Evolutionary conservation across 2,888 invertebrate species (phyloP).

Genomic region (Drosophila neoperkinsi): DNA sequence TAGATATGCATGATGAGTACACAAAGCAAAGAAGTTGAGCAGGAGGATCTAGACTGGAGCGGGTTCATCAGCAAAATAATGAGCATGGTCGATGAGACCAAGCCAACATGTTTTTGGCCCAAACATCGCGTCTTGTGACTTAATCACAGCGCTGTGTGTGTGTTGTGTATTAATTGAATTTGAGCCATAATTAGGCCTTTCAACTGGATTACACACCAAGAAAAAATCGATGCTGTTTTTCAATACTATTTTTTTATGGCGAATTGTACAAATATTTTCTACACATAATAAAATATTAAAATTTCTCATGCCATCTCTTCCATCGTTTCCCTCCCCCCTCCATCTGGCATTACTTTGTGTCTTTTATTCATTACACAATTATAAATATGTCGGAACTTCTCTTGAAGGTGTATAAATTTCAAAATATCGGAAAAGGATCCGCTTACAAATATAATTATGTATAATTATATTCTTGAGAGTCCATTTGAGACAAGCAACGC

Average conservation of each 20-base stretch:
- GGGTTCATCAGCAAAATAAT: slow-evolving; percentile 35
- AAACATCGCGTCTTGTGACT: slow-evolving; percentile 1
- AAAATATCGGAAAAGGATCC: neutral
- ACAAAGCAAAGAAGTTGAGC: slow-evolving; percentile 20
- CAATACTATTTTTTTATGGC: neutral
- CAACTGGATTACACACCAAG: neutral
- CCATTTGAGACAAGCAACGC: neutral
- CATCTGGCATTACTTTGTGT: neutral
- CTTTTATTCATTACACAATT: neutral
- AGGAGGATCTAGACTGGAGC: slow-evolving; percentile 3
- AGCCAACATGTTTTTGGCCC: neutral
- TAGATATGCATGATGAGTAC: slow-evolving; percentile 70
- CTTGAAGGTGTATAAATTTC: neutral
- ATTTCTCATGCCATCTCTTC: neutral
- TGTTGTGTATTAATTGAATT: slow-evolving; percentile 70
- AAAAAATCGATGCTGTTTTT: too few relatives aligned
- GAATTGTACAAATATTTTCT: neutral
- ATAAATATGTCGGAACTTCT: neutral
- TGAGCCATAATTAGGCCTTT: slow-evolving; percentile 68
- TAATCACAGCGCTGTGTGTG: slow-evolving; percentile 16
- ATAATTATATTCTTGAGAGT: neutral
- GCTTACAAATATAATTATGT: neutral
- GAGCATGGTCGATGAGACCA: neutral
- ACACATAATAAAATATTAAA: neutral
- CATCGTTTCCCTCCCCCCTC: neutral